Base-by-base conservation (phyloP, 2,113 vertebrate species). In the Ploceus nigricollis region DNA sequence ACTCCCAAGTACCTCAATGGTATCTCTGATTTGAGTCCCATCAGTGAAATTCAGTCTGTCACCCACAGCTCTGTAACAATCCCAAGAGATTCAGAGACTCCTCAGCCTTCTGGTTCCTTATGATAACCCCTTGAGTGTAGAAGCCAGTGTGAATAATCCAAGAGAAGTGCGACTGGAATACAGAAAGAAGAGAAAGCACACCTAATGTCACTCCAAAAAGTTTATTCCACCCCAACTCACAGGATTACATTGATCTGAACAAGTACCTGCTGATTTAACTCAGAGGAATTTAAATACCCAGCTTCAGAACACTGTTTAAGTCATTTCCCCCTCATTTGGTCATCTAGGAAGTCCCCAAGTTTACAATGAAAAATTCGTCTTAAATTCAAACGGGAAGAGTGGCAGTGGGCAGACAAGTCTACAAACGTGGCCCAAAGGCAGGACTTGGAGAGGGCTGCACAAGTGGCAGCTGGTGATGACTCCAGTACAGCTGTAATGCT, bases 11-110 rank as follows among this genome's bases (percentile, higher is more conserved):
- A 94, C 64, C 91, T 92, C 89, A 95, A 89, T 42, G 76, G 56
- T 90, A 89, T 78, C 90, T 93, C 85, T 92, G 89, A 92, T 94
- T 78, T 94, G 77, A 95, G 82, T 89, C 86, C 80, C 89, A 91
- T 81, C 80, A 95, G 90, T 90, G 82, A 90, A 83, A 94, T 73
- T 93, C 89, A 77, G 88, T 54, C 70, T 90, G 94, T 80, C 10
- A 9, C 92, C 75, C 75, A 77, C 10, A 21, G 89, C 81, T 91
- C 51, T 56, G 39, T 37, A 90, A 93, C 77, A 92, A 82, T 60
- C 47, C 80, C 83, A 89, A 89, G 60, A 80, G 50, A 92, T 35
- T 80, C 80, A 87, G 45, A 87, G 45, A 86, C 54, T 77, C 54
- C 64, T 94, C 64, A 92, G 80, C 83, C 60, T 91, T 87, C 83